Evolutionary conservation across 1,140 invertebrate genomes (phyloP), one percentile per base, ranked within the genome.

Genomic region (Rhizoglyphus robini): DNA sequence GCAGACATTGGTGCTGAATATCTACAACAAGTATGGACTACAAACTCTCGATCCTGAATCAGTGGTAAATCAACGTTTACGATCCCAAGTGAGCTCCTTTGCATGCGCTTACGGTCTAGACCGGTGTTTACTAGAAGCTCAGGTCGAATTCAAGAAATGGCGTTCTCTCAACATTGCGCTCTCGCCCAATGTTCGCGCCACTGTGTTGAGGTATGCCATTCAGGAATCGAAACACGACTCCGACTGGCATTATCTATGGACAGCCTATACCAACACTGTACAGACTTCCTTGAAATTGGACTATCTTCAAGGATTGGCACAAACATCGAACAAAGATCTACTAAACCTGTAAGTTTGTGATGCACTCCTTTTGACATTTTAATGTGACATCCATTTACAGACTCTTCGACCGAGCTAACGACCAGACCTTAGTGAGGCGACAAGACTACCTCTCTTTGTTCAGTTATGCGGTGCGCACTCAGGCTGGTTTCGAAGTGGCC

Each of bases 381-480:
- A 23, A 46, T 49, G 15, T n/a, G n/a, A n/a, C n/a, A n/a, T n/a
- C n/a, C n/a, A n/a, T n/a, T 47, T 20, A 15, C 31, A 64, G 63
- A 27, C 20, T 64, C 20, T 49, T 64, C 8, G 46, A 64, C 5
- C 27, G n/a, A 18, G 41, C 51, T 20, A 48, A 27, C 4, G 63
- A 64, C 18, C 38, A 49, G 25, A 18, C 11, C 5, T 36, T 20
- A 4, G 46, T 64, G 11, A 29, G 63, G 11, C 38, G 47, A n/a
- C 63, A 64, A 57, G 63, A 64, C 46, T 64, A 64, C 27, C 63
- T 64, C 3, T 48, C 51, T 25, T n/a, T 64, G 20, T 64, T 27
- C 4, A 64, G 20, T 3, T 49, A 64, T 64, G 27, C 51, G 4
- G n/a, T 64, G 11, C 27, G 41, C 23, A 64, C 38, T 49, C 63